Conservation (phyloP, 2,888 invertebrate species). For the Nymphalis polychloros region DNA sequence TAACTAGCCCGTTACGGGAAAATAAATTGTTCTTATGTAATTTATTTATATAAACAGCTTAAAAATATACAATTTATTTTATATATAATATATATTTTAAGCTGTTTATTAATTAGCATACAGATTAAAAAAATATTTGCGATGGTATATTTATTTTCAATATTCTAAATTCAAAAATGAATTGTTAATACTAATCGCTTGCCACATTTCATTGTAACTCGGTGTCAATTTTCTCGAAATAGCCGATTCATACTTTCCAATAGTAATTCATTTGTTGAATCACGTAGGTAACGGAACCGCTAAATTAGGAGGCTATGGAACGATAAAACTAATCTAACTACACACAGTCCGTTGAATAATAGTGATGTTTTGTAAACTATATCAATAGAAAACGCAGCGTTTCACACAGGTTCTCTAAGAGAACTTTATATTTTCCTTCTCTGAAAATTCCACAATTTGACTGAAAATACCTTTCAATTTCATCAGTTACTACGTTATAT, state of each 20-base stretch:
- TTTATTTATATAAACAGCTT: too few relatives aligned
- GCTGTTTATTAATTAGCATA: too few relatives aligned
- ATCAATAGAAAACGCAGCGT: constrained; percentile 7
- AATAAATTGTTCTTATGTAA: too few relatives aligned
- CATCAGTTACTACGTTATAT: too few relatives aligned
- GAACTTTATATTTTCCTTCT: background rate
- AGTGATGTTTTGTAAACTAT: constrained; percentile 51
- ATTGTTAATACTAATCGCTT: background rate
- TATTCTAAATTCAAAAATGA: too few relatives aligned
- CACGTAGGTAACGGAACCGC: constrained; percentile 31
- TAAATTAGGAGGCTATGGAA: constrained; percentile 33
- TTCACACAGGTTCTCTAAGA: background rate
- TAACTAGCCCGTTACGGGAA: too few relatives aligned
- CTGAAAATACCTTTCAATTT: background rate
- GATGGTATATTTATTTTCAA: too few relatives aligned
- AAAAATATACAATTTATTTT: too few relatives aligned
- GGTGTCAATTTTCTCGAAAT: constrained; percentile 15
- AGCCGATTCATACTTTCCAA: constrained; percentile 11
- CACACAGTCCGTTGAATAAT: constrained; percentile 41
- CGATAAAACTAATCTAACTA: constrained; percentile 40
- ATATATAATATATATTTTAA: too few relatives aligned
- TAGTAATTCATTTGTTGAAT: constrained; percentile 20
- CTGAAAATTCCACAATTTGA: background rate
- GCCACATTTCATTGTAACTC: background rate
- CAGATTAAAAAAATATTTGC: too few relatives aligned